Evolutionary conservation across 2,113 vertebrate species (phyloP).

Genomic region (Oncorhynchus gorbuscha): DNA sequence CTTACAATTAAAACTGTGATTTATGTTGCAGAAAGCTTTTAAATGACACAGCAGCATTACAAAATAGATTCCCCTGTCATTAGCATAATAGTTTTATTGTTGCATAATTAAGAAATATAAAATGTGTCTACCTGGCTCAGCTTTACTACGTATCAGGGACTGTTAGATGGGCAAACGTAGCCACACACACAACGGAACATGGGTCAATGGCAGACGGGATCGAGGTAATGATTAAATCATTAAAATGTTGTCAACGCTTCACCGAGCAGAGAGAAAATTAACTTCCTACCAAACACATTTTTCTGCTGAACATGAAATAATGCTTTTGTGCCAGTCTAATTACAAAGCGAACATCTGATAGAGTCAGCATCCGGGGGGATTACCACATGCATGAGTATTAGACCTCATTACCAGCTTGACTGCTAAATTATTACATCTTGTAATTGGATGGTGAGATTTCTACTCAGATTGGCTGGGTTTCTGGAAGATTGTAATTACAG

Average conservation of each 20-base stretch:
- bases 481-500: no score
- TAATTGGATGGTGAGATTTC: no score
- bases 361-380: conserved; percentile 58
- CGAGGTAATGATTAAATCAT: conserved; percentile 99
- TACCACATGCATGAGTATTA: no score
- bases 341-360: conserved; percentile 93
- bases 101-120: conserved; percentile 89
- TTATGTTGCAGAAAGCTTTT: conserved; percentile 70
- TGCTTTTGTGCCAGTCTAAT: conserved; percentile 92
- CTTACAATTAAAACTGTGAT: conserved; percentile 76
- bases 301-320: conserved; percentile 99
- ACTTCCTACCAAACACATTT: conserved; percentile 99
- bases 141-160: conserved; percentile 88
- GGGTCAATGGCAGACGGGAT: conserved; percentile 98
- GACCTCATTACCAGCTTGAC: no score
- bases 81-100: conserved; percentile 97
- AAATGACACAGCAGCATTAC: conserved; percentile 67
- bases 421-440: no score
- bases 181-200: conserved; percentile 86
- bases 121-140: conserved; percentile 89
- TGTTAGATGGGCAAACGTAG: conserved; percentile 96
- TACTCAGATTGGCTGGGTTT: no score
- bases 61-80: conserved; percentile 78
- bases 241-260: conserved; percentile 99
- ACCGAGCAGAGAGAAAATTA: conserved; percentile 99